A percentile compares a stretch with the other conserved stretches of the same genome.
Conservation (phyloP, 2,113 vertebrate genomes). For the Hippocampus guttulatus region DNA sequence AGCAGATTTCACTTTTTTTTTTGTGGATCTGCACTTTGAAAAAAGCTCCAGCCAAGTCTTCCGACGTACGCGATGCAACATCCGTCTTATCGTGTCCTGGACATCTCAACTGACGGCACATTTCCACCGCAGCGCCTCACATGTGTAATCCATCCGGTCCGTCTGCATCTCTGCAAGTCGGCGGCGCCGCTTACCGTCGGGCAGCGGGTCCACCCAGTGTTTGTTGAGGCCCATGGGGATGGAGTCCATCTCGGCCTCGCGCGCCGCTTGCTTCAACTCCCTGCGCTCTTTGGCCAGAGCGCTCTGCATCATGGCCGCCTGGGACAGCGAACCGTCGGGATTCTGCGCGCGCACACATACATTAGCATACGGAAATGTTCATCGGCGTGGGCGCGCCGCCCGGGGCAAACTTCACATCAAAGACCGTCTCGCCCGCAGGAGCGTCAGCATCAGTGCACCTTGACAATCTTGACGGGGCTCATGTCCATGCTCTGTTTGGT, state of each 20-base stretch:
- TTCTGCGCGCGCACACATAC: constrained; percentile 70
- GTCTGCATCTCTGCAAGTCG: not conserved
- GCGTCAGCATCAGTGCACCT: constrained; percentile 69
- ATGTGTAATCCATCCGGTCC: not conserved
- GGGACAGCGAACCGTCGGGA: constrained; percentile 94
- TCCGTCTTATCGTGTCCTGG: not conserved
- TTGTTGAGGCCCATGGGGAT: constrained; percentile 99
- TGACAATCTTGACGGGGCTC: constrained; percentile 98
- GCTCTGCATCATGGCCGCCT: constrained; percentile 99
- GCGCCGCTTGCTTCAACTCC: constrained; percentile 93
- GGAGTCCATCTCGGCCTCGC: constrained; percentile 98
- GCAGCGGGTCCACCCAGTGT: constrained; percentile 97
- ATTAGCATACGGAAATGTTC: not conserved
- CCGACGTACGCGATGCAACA: too few relatives aligned
- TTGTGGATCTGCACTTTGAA: not conserved
- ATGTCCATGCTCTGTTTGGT: constrained; percentile 99
- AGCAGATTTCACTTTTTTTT: too few relatives aligned
- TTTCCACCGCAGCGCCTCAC: not conserved
- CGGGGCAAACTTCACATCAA: too few relatives aligned
- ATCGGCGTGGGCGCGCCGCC: not conserved
- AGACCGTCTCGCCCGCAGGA: too few relatives aligned
- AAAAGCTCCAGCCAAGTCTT: too few relatives aligned
- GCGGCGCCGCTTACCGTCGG: constrained; percentile 77
- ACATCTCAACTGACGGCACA: not conserved
- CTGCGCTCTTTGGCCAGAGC: constrained; percentile 92